Evolutionary conservation across 2,113 vertebrate species (phyloP), one percentile per base, ranked within the genome.

Genomic region (Notechis scutatus): DNA sequence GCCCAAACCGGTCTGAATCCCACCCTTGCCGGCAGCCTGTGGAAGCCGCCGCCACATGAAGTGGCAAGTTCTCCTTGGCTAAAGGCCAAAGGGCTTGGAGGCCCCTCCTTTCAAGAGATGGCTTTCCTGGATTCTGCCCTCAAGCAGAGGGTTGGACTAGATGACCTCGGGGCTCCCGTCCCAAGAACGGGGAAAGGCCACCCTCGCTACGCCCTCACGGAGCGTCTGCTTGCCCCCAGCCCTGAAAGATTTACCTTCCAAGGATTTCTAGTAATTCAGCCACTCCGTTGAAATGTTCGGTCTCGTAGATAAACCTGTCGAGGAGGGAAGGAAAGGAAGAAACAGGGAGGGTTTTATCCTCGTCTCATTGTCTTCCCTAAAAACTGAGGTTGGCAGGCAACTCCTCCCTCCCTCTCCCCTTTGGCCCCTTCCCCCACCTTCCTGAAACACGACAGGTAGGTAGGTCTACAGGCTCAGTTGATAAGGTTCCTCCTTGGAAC

Each of bases 211-310:
- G 85, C 52, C 20, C 29, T 56, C 8, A 3, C 15, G 23, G 29
- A 45, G 12, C 12, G 1, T 9, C 14, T 29, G 61, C 21, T n/a
- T 23, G 8, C 11, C 52, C 1, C 18, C 39, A 9, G 42, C 14
- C 9, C n/a, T 11, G 11, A 81, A 85, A 89, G 10, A 15, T 10
- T 96, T 91, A 98, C 98, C 98, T 98, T 92, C 98, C 98, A 85
- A 98, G 94, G 94, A 98, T 98, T 95, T 98, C 98, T 92, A 98
- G 94, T 81, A 98, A 97, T 90, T 98, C 98, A 0, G 98, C 98
- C 59, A 98, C 97, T 0, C 98, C 98, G 5, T 98, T 98, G 97
- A 98, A 98, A 94, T 97, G 98, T 92, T 98, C 98, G 0, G 97
- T 96, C 95, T 98, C 98, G 69, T 98, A 98, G 96, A 98, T 98